Conservation (phyloP, 2,113 vertebrate species). For the Brachyhypopomus gauderio region DNA sequence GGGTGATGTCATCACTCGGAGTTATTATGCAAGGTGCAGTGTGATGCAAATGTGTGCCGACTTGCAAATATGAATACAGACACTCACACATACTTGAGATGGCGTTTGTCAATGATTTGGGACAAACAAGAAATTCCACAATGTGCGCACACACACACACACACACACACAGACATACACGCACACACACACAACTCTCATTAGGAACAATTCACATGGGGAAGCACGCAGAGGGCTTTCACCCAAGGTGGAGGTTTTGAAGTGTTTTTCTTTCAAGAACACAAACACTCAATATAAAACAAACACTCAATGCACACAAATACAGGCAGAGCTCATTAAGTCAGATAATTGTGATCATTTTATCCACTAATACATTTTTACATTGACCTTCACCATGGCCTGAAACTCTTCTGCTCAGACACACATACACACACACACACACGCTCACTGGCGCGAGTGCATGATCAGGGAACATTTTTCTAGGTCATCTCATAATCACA, state of each 20-base stretch:
- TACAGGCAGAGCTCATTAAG: too few species aligned
- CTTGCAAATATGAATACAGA: conserved; percentile 11
- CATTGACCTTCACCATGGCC: not conserved
- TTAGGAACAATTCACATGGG: not conserved
- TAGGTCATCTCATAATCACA: too few species aligned
- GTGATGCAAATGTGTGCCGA: not conserved
- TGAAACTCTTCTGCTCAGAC: not conserved
- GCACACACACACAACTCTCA: not conserved
- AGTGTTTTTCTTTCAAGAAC: not conserved
- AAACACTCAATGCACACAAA: too few species aligned
- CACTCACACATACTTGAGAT: not conserved
- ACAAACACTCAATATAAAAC: too few species aligned
- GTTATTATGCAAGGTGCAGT: not conserved
- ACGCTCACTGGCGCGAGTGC: not conserved
- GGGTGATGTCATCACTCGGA: not conserved
- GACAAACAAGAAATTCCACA: not conserved
- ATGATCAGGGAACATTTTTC: too few species aligned
- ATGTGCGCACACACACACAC: not conserved
- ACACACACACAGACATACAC: not conserved
- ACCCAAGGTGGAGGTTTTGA: not conserved
- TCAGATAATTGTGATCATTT: too few species aligned
- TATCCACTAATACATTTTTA: too few species aligned
- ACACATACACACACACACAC: not conserved
- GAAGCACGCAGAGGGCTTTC: not conserved
- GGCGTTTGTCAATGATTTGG: not conserved